phyloP scores from a whole-genome alignment of 1,140 invertebrate species.

The Cydia strobilella region DNA sequence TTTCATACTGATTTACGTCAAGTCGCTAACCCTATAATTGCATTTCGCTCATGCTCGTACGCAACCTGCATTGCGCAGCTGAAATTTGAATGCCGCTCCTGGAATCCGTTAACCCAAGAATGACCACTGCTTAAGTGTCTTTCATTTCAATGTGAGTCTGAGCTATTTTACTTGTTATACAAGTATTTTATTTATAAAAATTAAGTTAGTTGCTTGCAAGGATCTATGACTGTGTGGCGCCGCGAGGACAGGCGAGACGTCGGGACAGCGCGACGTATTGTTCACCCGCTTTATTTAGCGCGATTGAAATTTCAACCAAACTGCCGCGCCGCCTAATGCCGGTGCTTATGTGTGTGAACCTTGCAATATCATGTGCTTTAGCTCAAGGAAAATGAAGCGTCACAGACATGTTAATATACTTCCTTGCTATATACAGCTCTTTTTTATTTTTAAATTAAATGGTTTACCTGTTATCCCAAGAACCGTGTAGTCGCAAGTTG shows the following conservation, averaged over 20 bases:
- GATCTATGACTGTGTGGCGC: background rate
- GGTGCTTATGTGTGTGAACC: conserved; percentile 30
- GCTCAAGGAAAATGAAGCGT: conserved; percentile 1
- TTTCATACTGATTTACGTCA: no score
- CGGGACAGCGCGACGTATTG: conserved; percentile 24
- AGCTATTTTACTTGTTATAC: no score
- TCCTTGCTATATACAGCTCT: background rate
- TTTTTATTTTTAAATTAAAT: background rate
- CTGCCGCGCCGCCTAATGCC: conserved; percentile 11
- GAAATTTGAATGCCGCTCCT: no score
- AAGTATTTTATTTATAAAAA: background rate
- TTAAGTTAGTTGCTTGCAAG: background rate
- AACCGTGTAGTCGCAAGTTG: no score
- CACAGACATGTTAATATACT: conserved; percentile 7
- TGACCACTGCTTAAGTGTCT: no score
- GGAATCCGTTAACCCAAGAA: no score
- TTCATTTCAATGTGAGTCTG: no score
- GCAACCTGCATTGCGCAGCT: no score
- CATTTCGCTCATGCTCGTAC: no score
- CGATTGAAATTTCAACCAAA: conserved; percentile 29
- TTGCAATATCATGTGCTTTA: conserved; percentile 22
- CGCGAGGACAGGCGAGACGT: conserved; percentile 11
- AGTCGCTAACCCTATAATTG: no score
- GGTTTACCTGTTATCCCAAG: no score
- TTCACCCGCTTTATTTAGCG: conserved; percentile 26